These are phyloP conservation scores for Rissa tridactyla DNA, from an alignment of 2,113 vertebrate species.

Conservation along the genomic window DNA sequence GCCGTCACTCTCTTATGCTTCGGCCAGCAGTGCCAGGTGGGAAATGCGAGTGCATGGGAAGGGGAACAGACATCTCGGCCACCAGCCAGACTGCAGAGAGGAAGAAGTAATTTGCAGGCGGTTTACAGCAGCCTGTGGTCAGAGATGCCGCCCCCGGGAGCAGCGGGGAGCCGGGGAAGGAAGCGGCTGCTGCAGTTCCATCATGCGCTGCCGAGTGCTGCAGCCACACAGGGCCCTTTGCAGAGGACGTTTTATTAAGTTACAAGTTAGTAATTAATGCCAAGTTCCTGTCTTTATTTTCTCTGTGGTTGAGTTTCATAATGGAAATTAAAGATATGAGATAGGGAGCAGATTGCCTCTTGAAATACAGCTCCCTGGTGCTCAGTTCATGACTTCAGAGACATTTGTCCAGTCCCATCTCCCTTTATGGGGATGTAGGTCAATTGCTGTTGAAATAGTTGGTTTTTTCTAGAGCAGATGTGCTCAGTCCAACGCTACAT, in stretches of 20 bases:
- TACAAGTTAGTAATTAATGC: conserved; percentile 49
- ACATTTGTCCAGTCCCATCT: not conserved
- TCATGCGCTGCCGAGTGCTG: not conserved
- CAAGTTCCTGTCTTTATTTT: conserved; percentile 45
- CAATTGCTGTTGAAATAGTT: not conserved
- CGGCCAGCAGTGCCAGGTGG: not conserved
- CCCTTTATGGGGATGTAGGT: conserved; percentile 16
- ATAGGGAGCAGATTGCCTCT: conserved; percentile 9
- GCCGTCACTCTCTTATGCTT: not conserved
- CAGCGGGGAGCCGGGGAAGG: not conserved
- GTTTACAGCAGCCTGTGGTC: not conserved
- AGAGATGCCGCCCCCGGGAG: not conserved
- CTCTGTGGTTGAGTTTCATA: conserved; percentile 39
- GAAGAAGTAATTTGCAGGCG: not conserved
- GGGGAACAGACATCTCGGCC: not conserved
- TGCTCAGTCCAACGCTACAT: not conserved
- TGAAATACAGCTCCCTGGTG: conserved; percentile 26
- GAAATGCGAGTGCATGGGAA: not conserved
- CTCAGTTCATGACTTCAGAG: not conserved
- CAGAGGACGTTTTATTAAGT: not conserved
- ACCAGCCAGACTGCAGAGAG: not conserved
- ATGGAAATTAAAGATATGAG: conserved; percentile 27
- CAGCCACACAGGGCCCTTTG: conserved; percentile 1
- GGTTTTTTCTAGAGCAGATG: not conserved
- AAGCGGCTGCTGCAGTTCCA: not conserved